Evolutionary conservation across 2,797 vertebrate genomes (phyloP).

Genomic region (Onychomys leucogaster): DNA sequence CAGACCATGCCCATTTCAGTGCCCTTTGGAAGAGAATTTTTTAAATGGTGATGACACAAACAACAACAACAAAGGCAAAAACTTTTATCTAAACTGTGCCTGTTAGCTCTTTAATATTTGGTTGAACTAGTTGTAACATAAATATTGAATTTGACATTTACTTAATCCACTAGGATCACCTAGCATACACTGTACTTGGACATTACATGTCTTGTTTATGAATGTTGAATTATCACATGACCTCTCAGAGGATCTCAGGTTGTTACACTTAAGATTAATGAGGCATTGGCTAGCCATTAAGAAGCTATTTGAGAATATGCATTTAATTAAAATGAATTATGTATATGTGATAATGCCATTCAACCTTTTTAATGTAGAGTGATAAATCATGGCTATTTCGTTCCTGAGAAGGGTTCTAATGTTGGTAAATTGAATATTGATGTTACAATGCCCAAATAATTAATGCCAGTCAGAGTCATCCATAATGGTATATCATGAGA

Average conservation of each 20-base stretch:
- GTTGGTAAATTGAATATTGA: conserved; percentile 71
- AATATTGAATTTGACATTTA: not conserved
- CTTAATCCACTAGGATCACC: not conserved
- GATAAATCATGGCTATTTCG: conserved; percentile 72
- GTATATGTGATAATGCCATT: conserved; percentile 80
- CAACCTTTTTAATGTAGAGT: conserved; percentile 76
- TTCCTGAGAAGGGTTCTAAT: conserved; percentile 37
- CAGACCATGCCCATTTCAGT: not conserved
- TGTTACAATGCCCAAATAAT: conserved; percentile 71
- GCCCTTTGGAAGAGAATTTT: conserved; percentile 7
- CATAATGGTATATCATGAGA: conserved; percentile 59
- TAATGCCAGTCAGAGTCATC: conserved; percentile 69
- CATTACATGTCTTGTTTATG: conserved; percentile 50
- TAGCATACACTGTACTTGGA: conserved; percentile 30
- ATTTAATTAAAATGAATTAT: conserved; percentile 85
- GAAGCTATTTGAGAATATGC: conserved; percentile 79
- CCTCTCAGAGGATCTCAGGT: conserved; percentile 74
- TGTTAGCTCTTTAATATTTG: conserved; percentile 22
- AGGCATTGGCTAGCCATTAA: conserved; percentile 77
- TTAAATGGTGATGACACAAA: not conserved
- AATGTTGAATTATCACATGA: conserved; percentile 76
- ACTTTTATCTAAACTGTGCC: not conserved
- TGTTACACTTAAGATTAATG: conserved; percentile 83
- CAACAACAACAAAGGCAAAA: no score
- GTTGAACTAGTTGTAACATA: not conserved